Evolutionary conservation across 53 echinoderm and acorn worm genomes (phyloP).

Genomic region (Pentamera pediparva): DNA sequence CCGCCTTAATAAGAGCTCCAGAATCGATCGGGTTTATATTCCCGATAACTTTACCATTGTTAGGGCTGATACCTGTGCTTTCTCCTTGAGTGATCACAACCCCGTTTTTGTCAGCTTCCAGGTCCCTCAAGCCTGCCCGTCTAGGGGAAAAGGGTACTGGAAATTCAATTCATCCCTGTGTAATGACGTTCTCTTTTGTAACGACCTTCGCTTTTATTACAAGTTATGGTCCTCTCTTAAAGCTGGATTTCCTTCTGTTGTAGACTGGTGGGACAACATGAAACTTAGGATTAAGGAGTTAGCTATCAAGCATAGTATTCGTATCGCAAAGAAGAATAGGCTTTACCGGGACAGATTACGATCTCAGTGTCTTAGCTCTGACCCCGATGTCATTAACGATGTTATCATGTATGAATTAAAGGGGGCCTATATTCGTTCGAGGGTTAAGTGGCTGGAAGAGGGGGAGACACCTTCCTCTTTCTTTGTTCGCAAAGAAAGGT

Average conservation of each 20-base stretch:
- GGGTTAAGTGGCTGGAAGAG: conserved; percentile 31
- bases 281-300: conserved; percentile 29
- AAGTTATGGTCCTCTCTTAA: conserved; percentile 42
- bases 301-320: conserved; percentile 26
- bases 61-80: neutral
- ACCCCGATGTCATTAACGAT: neutral
- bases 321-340: neutral
- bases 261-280: conserved; percentile 54
- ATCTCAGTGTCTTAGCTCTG: neutral
- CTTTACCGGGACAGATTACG: neutral
- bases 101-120: neutral
- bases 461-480: conserved; percentile 20
- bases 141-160: conserved; percentile 32
- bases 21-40: neutral
- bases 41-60: neutral
- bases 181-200: conserved; percentile 22
- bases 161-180: conserved; percentile 44
- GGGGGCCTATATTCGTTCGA: conserved; percentile 30
- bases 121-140: neutral
- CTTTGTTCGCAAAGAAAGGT: conserved; percentile 12
- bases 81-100: neutral
- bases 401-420: neutral
- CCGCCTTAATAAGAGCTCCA: neutral
- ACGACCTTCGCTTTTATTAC: conserved; percentile 19
- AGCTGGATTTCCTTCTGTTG: conserved; percentile 12